Conservation (phyloP, 2,797 vertebrate genomes). For the Oreortyx pictus region DNA sequence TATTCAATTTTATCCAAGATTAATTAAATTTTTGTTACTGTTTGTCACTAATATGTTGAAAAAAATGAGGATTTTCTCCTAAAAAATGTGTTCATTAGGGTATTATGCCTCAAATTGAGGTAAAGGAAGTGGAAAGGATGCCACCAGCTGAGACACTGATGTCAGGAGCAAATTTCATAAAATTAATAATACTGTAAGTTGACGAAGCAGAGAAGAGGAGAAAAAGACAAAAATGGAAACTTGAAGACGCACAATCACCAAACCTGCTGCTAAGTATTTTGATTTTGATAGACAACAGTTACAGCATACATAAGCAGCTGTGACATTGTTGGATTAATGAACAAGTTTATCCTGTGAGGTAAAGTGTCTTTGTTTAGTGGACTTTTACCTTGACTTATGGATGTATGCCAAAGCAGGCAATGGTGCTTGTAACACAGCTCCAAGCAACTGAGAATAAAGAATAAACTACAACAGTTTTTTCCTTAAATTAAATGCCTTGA, state of each 20-base stretch:
- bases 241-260: not conserved
- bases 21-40: not conserved
- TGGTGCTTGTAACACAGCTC: not conserved
- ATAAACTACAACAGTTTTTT: not conserved
- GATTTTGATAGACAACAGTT: not conserved
- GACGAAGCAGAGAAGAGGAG: not conserved
- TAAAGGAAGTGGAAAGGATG: not conserved
- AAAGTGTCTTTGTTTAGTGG: not conserved
- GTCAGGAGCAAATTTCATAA: not conserved
- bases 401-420: not conserved
- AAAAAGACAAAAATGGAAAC: not conserved
- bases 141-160: not conserved
- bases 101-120: not conserved
- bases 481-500: not conserved
- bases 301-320: not conserved
- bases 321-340: not conserved
- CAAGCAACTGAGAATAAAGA: not conserved
- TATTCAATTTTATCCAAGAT: not conserved
- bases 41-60: not conserved
- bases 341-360: not conserved
- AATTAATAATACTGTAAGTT: not conserved
- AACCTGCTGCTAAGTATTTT: not conserved
- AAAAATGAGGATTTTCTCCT: not conserved
- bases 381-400: not conserved
- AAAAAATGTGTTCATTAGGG: not conserved